These are phyloP conservation scores for Diplosoma virens DNA, from an alignment of 23 tunicate species.

Conservation along the genomic window DNA sequence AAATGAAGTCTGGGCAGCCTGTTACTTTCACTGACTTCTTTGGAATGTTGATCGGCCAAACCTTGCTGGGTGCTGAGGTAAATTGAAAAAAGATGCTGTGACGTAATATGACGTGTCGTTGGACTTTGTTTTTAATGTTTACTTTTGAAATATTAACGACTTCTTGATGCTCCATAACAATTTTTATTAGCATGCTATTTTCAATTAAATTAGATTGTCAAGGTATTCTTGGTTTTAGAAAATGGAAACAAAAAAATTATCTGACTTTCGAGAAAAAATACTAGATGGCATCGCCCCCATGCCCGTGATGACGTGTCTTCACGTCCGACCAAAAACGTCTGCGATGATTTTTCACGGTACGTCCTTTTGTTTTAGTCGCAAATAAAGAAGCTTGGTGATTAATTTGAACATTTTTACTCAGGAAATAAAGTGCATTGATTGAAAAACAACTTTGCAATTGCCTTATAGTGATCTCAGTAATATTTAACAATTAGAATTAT, in stretches of 20 bases:
- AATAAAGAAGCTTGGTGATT: no score
- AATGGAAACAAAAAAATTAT: constrained; percentile 71
- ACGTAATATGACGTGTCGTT: no score
- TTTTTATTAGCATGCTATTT: neutral
- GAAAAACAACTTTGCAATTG: no score
- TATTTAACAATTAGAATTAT: no score
- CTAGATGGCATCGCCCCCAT: constrained; percentile 56
- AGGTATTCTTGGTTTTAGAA: constrained; percentile 45
- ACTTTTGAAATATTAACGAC: neutral
- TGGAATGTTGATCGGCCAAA: constrained; percentile 75
- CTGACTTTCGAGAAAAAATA: constrained; percentile 72
- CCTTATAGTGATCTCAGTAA: no score
- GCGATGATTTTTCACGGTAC: constrained; percentile 91
- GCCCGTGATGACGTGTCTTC: constrained; percentile 89
- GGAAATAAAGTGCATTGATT: no score
- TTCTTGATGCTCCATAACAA: neutral
- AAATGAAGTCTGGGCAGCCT: constrained; percentile 72
- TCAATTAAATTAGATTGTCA: neutral
- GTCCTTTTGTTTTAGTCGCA: neutral
- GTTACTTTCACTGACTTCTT: constrained; percentile 88
- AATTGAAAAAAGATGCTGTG: neutral
- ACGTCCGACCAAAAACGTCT: constrained; percentile 79
- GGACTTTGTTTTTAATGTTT: neutral
- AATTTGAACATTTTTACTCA: no score
- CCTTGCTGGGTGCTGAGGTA: constrained; percentile 53